Percentiles rank a stretch among this genome's conserved stretches.
These are phyloP conservation scores for Caenorhabditis sulstoni DNA, from an alignment of 2,888 invertebrate species.

Conservation along the genomic window DNA sequence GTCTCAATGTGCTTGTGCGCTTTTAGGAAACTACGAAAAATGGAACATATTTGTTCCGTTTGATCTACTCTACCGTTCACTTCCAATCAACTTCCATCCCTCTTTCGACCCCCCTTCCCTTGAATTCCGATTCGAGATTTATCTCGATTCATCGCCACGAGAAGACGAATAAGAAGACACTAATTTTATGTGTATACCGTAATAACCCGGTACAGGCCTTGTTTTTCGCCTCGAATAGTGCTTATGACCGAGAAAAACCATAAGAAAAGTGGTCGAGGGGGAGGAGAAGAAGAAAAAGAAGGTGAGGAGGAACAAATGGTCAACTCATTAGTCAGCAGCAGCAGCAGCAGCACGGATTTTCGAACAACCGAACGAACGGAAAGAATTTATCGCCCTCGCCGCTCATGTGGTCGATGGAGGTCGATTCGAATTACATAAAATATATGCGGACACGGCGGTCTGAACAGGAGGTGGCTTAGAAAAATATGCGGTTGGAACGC, in stretches of 20 bases:
- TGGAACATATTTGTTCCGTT: too few relatives aligned
- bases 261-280: conserved; percentile 8
- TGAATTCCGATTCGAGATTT: background rate
- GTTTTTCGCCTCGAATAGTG: conserved; percentile 20
- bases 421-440: too few relatives aligned
- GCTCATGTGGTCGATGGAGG: too few relatives aligned
- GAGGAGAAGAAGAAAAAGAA: conserved; percentile 5
- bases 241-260: conserved; percentile 6
- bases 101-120: background rate
- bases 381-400: too few relatives aligned
- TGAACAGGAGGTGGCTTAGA: too few relatives aligned
- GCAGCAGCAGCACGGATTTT: too few relatives aligned
- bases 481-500: too few relatives aligned
- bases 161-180: conserved; percentile 22
- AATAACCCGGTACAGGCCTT: conserved; percentile 45
- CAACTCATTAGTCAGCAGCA: conserved; percentile 40
- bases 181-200: conserved; percentile 24
- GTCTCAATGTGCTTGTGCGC: too few relatives aligned
- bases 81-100: too few relatives aligned
- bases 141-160: background rate
- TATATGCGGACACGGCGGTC: too few relatives aligned
- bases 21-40: too few relatives aligned
- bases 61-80: too few relatives aligned
- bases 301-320: conserved; percentile 35
- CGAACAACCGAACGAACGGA: conserved; percentile 10